Conservation (phyloP, 2,888 invertebrate species). For the Nomada ferruginata region DNA sequence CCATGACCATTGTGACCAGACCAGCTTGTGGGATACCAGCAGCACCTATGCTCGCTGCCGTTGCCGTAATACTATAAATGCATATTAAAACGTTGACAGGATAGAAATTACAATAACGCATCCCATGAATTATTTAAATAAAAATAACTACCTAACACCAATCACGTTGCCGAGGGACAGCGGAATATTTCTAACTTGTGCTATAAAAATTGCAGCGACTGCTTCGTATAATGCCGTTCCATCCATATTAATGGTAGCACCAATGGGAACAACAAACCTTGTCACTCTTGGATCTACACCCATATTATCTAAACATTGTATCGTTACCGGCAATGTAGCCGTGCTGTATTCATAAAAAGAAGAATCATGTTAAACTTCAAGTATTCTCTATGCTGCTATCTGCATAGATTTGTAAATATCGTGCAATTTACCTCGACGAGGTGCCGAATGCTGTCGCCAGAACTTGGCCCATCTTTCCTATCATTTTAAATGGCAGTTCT, state of each 20-base stretch:
- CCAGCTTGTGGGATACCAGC: conserved; percentile 98
- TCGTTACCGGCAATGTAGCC: conserved; percentile 97
- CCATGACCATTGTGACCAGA: conserved; percentile 98
- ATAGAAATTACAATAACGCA: not conserved
- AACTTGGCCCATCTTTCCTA: conserved; percentile 88
- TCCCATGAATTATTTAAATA: not conserved
- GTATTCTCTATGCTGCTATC: not conserved
- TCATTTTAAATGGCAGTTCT: conserved; percentile 87
- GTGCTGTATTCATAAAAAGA: conserved; percentile 85
- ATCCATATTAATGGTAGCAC: conserved; percentile 99
- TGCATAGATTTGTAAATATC: not conserved
- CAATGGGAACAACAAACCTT: conserved; percentile 98
- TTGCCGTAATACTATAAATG: conserved; percentile 93
- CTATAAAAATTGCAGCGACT: conserved; percentile 98
- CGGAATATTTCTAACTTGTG: conserved; percentile 93
- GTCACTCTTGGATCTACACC: conserved; percentile 96
- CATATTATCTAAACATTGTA: conserved; percentile 96
- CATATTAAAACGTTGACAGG: not conserved
- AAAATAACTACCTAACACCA: conserved; percentile 91
- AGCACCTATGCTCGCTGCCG: conserved; percentile 98
- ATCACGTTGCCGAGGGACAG: conserved; percentile 95
- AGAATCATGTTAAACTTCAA: not conserved
- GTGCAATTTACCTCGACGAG: conserved; percentile 87
- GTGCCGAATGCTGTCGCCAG: conserved; percentile 91
- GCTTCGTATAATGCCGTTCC: conserved; percentile 98